phyloP scores from a whole-genome alignment of 1,140 invertebrate genomes.

The Ceratina calcarata region DNA sequence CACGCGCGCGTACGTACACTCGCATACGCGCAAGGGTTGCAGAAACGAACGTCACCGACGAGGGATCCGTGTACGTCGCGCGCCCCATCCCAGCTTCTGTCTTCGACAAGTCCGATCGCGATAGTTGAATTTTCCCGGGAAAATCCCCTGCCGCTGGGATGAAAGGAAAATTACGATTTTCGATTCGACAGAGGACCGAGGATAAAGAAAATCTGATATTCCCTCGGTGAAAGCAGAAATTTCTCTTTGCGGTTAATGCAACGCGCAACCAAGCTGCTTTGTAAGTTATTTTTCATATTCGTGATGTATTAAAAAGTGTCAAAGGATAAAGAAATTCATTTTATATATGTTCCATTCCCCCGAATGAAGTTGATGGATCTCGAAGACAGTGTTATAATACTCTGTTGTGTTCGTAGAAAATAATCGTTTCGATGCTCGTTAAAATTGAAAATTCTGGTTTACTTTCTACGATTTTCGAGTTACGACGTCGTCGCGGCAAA shows the following conservation, averaged over 20 bases:
- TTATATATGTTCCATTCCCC: too few relatives aligned
- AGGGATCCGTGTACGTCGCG: constrained; percentile 34
- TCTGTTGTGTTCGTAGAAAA: too few relatives aligned
- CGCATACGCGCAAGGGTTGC: constrained; percentile 25
- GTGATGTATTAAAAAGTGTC: too few relatives aligned
- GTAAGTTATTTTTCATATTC: too few relatives aligned
- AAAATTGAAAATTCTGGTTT: too few relatives aligned
- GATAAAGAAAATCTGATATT: constrained; percentile 14
- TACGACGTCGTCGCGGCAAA: too few relatives aligned
- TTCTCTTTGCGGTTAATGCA: background rate
- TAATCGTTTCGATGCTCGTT: too few relatives aligned
- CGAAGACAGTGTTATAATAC: too few relatives aligned
- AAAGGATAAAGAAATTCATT: too few relatives aligned
- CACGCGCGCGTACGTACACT: constrained; percentile 37
- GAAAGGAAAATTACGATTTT: constrained; percentile 2
- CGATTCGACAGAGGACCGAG: background rate
- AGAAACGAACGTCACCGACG: constrained; percentile 49
- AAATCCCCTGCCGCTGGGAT: background rate
- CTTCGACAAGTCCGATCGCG: constrained; percentile 46
- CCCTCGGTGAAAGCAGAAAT: background rate
- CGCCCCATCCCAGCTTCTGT: constrained; percentile 22
- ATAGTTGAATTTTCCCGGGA: constrained; percentile 33
- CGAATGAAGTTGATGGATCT: too few relatives aligned
- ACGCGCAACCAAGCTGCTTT: too few relatives aligned
- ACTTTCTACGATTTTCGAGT: too few relatives aligned